Conservation (phyloP, 2,888 invertebrate species). For the Crepidodera aurea region DNA sequence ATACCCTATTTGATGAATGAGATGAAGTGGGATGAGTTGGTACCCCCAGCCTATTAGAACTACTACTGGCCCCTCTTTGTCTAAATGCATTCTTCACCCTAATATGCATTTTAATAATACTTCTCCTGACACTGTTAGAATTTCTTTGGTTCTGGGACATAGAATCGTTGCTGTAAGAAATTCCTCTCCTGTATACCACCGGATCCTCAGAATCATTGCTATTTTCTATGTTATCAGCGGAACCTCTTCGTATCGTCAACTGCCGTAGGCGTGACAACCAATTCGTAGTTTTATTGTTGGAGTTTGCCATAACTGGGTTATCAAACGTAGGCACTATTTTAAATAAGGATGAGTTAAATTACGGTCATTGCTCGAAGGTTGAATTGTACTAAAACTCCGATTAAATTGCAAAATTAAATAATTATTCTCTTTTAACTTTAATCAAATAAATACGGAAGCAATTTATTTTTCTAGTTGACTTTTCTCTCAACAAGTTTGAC, state of each 20-base stretch:
- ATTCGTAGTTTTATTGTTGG: conserved; percentile 42
- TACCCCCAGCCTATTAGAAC: conserved; percentile 35
- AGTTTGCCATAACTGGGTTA: conserved; percentile 31
- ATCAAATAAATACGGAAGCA: conserved; percentile 20
- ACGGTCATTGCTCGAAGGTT: not conserved
- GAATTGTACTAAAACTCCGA: not conserved
- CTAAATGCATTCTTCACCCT: conserved; percentile 49
- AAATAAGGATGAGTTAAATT: not conserved
- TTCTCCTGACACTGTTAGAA: conserved; percentile 46
- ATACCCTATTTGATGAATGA: conserved; percentile 34
- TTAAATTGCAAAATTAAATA: conserved; percentile 16
- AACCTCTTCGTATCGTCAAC: conserved; percentile 43
- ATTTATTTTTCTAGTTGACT: conserved; percentile 6
- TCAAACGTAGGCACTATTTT: not conserved
- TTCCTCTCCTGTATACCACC: conserved; percentile 36
- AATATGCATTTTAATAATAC: conserved; percentile 50
- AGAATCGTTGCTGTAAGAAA: conserved; percentile 34
- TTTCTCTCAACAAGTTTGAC: conserved; percentile 17
- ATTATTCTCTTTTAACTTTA: conserved; percentile 12
- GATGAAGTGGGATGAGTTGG: conserved; percentile 32
- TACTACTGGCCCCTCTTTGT: conserved; percentile 34
- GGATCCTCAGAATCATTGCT: conserved; percentile 32
- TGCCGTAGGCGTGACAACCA: conserved; percentile 46
- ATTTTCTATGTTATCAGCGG: conserved; percentile 29
- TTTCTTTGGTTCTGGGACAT: conserved; percentile 33